Evolutionary conservation across 2,113 vertebrate species (phyloP).

Genomic region (Himantopus leucocephalus): DNA sequence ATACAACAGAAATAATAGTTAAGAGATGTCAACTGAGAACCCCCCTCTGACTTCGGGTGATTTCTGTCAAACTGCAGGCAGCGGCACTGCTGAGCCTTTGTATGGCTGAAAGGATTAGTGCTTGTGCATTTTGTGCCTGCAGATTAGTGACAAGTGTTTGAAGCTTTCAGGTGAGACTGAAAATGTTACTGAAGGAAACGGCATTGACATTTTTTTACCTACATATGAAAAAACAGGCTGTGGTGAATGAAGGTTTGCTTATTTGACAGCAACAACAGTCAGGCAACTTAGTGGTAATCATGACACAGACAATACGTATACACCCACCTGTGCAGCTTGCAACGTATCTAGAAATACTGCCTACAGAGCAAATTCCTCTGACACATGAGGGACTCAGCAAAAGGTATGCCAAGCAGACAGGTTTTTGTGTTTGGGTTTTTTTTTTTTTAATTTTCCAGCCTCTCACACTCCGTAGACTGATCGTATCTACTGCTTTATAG

Average conservation of each 20-base stretch:
- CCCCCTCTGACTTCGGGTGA: not conserved
- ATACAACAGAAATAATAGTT: not conserved
- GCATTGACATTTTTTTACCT: not conserved
- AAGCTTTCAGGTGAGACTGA: not conserved
- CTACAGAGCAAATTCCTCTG: not conserved
- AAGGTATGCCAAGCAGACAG: not conserved
- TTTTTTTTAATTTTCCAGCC: not conserved
- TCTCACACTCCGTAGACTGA: not conserved
- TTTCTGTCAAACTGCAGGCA: conserved; percentile 24
- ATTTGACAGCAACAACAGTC: not conserved
- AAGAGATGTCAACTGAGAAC: not conserved
- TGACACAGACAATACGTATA: not conserved
- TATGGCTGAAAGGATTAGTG: not conserved
- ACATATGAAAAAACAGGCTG: not conserved
- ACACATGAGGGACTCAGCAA: not conserved
- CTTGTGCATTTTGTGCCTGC: not conserved
- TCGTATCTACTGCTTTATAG: not conserved
- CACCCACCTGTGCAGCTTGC: conserved; percentile 15
- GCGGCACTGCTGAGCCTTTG: conserved; percentile 49
- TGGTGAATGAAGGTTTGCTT: not conserved
- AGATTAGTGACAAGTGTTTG: not conserved
- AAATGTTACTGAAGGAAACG: not conserved
- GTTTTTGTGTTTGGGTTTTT: not conserved
- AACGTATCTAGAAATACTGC: not conserved
- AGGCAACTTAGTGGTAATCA: not conserved